A percentile compares a stretch with the other conserved stretches of the same genome.
phyloP scores from a whole-genome alignment of 2,888 invertebrate species.

The Coremacera marginata region DNA sequence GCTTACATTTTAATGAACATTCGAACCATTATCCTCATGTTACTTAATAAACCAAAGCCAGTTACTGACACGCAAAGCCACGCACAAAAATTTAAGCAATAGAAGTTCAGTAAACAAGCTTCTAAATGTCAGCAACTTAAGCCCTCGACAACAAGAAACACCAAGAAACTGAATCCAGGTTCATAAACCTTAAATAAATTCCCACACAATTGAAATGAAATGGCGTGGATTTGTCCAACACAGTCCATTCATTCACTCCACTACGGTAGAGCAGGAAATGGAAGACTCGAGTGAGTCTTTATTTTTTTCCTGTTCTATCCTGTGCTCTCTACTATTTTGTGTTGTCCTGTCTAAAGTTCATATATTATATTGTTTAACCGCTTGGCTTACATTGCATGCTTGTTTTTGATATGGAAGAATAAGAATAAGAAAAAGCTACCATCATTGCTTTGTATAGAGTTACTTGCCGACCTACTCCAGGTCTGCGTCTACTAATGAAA shows the following conservation, averaged over 20 bases:
- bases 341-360: neutral
- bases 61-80: too few species aligned
- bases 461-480: neutral
- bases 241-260: neutral
- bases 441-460: neutral
- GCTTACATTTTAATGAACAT: too few species aligned
- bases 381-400: neutral
- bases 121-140: neutral
- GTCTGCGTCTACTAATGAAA: constrained; percentile 10
- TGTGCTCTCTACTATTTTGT: neutral
- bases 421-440: neutral
- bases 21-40: too few species aligned
- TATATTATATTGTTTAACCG: neutral
- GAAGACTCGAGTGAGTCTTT: neutral
- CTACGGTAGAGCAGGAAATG: neutral
- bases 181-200: constrained; percentile 4
- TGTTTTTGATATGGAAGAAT: neutral
- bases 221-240: neutral
- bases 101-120: constrained; percentile 10
- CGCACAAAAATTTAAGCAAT: neutral
- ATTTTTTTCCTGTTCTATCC: neutral
- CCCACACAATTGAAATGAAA: constrained; percentile 13
- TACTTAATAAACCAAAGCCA: too few species aligned
- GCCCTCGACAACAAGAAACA: neutral
- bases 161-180: neutral